These are phyloP conservation scores for Chloebia gouldiae DNA, from an alignment of 2,113 vertebrate genomes.

Conservation along the genomic window DNA sequence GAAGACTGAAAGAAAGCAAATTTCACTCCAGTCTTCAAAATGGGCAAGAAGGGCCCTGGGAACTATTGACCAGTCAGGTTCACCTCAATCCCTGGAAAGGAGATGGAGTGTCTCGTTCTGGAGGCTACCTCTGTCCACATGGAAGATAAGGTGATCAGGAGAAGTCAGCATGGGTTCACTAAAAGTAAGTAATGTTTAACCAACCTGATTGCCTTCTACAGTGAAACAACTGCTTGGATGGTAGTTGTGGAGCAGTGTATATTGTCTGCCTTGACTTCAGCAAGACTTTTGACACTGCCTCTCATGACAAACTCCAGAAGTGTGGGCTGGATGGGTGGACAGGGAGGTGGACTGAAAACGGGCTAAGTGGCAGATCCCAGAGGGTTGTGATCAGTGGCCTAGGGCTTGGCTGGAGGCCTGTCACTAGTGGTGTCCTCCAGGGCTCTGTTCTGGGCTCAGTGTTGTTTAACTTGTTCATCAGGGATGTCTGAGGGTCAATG, in stretches of 20 bases:
- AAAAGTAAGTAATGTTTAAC: neutral
- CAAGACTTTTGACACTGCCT: neutral
- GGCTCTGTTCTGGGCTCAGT: neutral
- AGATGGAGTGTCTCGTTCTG: neutral
- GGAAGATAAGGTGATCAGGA: neutral
- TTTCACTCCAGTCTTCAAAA: neutral
- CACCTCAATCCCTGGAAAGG: neutral
- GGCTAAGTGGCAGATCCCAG: neutral
- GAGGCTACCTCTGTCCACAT: neutral
- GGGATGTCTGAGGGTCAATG: neutral
- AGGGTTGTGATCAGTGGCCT: neutral
- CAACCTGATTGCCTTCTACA: neutral
- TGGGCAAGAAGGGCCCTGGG: neutral
- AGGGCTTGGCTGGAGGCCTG: neutral
- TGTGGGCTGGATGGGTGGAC: neutral
- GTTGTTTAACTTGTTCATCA: neutral
- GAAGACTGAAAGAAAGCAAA: neutral
- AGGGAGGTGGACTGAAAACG: neutral
- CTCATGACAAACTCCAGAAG: neutral
- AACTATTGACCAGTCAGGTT: neutral
- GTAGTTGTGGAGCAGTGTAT: neutral
- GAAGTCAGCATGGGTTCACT: neutral
- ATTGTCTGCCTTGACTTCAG: neutral
- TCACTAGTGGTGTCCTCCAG: neutral
- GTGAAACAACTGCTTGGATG: neutral